Evolutionary conservation across 1,140 invertebrate genomes (phyloP).

Genomic region (Philotrypesis tridentata): DNA sequence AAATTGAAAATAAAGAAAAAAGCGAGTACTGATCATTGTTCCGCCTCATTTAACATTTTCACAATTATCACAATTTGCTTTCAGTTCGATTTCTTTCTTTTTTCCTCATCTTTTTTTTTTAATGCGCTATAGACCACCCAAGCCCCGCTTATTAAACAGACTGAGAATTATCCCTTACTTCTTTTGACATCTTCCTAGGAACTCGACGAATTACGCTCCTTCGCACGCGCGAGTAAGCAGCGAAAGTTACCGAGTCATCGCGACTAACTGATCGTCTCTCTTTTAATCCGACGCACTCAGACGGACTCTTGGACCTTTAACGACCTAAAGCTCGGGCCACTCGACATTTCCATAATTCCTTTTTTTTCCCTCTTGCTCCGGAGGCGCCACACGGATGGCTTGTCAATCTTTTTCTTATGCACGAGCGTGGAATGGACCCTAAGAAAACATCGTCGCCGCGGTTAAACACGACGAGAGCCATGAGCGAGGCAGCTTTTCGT

Average conservation of each 20-base stretch:
- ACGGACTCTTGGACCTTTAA: not conserved
- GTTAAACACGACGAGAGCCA: not conserved
- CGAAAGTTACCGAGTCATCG: conserved; percentile 71
- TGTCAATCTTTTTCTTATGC: not conserved
- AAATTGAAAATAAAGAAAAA: no score
- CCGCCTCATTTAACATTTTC: not conserved
- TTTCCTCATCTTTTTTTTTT: no score
- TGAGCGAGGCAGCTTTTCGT: not conserved
- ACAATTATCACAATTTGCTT: not conserved
- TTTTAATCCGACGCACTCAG: conserved; percentile 64
- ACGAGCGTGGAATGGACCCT: not conserved
- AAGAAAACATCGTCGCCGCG: conserved; percentile 11
- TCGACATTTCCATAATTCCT: conserved; percentile 62
- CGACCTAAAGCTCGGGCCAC: conserved; percentile 50
- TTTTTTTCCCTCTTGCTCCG: not conserved
- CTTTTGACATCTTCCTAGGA: not conserved
- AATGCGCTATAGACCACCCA: conserved; percentile 64
- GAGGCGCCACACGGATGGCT: conserved; percentile 18
- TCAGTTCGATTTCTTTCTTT: no score
- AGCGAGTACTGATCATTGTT: no score
- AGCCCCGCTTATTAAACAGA: conserved; percentile 45
- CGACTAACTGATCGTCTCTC: conserved; percentile 73
- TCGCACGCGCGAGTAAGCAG: not conserved
- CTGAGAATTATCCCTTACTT: conserved; percentile 17
- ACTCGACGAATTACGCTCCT: conserved; percentile 11